These are phyloP conservation scores for Oophaga sylvatica DNA, from an alignment of 2,797 vertebrate genomes.

Conservation along the genomic window DNA sequence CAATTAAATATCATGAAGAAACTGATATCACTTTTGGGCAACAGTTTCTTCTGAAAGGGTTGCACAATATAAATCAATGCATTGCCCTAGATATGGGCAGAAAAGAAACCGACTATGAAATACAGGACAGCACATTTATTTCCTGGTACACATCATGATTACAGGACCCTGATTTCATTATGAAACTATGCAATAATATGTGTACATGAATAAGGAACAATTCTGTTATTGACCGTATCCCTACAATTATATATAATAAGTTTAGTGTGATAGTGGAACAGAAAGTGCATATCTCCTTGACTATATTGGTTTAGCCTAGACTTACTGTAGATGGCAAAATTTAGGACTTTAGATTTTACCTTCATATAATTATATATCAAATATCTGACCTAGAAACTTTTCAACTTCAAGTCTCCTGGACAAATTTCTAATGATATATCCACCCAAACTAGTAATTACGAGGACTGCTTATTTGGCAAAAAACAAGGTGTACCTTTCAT, in stretches of 20 bases:
- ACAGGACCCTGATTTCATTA: not conserved
- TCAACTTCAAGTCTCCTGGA: not conserved
- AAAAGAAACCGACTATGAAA: not conserved
- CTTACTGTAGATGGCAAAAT: not conserved
- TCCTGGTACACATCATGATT: not conserved
- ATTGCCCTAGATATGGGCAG: not conserved
- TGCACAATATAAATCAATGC: not conserved
- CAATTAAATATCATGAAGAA: not conserved
- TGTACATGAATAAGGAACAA: no score
- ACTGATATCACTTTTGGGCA: not conserved
- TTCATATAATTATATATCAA: constrained; percentile 3
- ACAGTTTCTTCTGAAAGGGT: not conserved
- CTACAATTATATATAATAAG: not conserved
- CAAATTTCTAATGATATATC: constrained; percentile 38
- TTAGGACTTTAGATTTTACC: not conserved
- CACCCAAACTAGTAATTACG: constrained; percentile 43
- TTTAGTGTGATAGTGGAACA: not conserved
- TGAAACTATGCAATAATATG: not conserved
- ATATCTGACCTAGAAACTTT: constrained; percentile 51
- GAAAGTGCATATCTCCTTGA: no score
- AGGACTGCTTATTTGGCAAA: constrained; percentile 26
- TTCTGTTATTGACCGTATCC: not conserved
- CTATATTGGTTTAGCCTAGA: not conserved
- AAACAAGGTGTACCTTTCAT: constrained; percentile 33
- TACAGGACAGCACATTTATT: not conserved